Conservation (phyloP, 2,797 vertebrate genomes). For the Oceanodroma leucorhoa region DNA sequence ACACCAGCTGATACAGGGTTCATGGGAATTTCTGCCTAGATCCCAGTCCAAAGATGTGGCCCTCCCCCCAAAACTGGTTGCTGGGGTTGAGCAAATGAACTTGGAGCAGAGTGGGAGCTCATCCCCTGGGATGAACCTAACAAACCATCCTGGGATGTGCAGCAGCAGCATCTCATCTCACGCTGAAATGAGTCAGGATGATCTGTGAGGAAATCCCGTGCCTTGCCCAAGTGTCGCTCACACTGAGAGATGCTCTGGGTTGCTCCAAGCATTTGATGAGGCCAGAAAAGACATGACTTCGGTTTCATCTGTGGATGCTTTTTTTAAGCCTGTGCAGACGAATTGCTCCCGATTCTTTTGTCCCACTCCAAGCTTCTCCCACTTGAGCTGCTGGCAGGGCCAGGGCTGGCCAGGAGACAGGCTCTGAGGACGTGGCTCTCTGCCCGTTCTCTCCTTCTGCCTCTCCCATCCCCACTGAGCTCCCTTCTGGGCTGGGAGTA, state of each 20-base stretch:
- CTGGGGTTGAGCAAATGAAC: neutral
- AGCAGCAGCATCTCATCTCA: neutral
- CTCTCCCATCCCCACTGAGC: constrained; percentile 13
- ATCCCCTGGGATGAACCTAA: neutral
- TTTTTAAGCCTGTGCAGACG: neutral
- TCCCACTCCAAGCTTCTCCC: neutral
- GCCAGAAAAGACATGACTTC: neutral
- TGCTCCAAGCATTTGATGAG: neutral
- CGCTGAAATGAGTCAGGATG: constrained; percentile 1
- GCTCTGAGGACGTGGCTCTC: neutral
- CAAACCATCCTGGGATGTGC: neutral
- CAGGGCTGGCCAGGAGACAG: neutral
- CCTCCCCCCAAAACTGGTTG: neutral
- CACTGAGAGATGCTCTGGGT: neutral
- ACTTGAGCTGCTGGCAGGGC: constrained; percentile 15
- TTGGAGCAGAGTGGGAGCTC: neutral
- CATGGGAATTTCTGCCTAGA: neutral
- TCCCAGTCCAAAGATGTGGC: neutral
- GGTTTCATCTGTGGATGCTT: neutral
- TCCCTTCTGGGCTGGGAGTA: constrained; percentile 1
- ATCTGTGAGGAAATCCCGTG: neutral
- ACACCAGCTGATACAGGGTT: neutral
- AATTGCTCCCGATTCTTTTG: neutral
- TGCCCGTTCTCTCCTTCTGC: constrained; percentile 23
- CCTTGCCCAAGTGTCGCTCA: neutral